Percentiles rank a stretch among this genome's conserved stretches.
These are phyloP conservation scores for Monochamus alternatus DNA, from an alignment of 2,888 invertebrate species.

Conservation along the genomic window DNA sequence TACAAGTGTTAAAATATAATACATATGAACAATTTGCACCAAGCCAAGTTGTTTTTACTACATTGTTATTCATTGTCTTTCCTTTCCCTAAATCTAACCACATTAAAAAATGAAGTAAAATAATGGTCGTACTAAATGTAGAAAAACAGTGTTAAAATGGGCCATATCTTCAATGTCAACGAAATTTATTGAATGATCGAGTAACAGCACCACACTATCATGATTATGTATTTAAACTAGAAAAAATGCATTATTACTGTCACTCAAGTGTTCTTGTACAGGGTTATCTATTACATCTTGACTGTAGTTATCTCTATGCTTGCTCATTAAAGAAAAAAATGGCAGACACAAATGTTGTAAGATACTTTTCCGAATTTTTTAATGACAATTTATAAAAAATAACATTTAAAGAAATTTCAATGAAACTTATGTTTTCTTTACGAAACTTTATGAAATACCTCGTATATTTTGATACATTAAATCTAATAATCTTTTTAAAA, in stretches of 20 bases:
- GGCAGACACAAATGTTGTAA: no score
- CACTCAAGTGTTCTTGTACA: slow-evolving; percentile 40
- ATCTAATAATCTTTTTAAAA: no score
- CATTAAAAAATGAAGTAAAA: slow-evolving; percentile 28
- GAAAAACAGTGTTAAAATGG: slow-evolving; percentile 34
- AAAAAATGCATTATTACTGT: slow-evolving; percentile 48
- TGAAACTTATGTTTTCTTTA: no score
- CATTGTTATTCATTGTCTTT: slow-evolving; percentile 32
- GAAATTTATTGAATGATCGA: slow-evolving; percentile 34
- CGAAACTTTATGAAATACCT: no score
- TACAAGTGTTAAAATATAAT: slow-evolving; percentile 63
- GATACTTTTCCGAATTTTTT: no score
- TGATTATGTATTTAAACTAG: slow-evolving; percentile 44
- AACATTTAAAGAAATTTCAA: no score
- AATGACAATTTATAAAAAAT: no score
- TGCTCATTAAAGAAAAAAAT: no score
- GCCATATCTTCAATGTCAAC: slow-evolving; percentile 33
- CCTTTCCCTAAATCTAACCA: slow-evolving; percentile 32
- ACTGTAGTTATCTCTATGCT: no score
- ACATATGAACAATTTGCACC: slow-evolving; percentile 64
- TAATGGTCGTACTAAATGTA: slow-evolving; percentile 19
- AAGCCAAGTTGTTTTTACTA: slow-evolving; percentile 54
- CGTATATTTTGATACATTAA: no score
- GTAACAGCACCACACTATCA: slow-evolving; percentile 50
- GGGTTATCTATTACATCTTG: no score